Conservation (phyloP, 1,140 invertebrate genomes). For the Trichogramma pretiosum region DNA sequence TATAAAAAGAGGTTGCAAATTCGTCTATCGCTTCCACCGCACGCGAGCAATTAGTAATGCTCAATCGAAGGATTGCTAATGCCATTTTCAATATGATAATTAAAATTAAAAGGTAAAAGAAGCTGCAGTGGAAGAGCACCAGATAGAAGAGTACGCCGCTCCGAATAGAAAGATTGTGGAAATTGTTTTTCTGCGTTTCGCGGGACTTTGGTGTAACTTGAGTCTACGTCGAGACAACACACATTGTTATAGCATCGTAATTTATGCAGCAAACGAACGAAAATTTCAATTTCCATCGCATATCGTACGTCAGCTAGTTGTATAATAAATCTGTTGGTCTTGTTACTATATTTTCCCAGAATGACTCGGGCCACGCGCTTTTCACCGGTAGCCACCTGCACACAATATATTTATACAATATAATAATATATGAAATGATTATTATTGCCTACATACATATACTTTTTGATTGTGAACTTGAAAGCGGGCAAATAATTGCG, state of each 20-base stretch:
- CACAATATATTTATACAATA: no score
- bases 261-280: no score
- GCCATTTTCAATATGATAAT: not conserved
- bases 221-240: slow-evolving; percentile 23
- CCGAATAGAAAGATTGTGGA: slow-evolving; percentile 36
- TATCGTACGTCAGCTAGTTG: slow-evolving; percentile 18
- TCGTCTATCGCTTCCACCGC: slow-evolving; percentile 9
- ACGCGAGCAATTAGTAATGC: slow-evolving; percentile 1
- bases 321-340: slow-evolving; percentile 18
- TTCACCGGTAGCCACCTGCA: no score
- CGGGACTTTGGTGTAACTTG: slow-evolving; percentile 22
- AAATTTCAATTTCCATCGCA: slow-evolving; percentile 23
- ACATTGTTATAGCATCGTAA: slow-evolving; percentile 33
- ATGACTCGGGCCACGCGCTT: not conserved
- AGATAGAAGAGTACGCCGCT: slow-evolving; percentile 30
- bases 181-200: slow-evolving; percentile 41
- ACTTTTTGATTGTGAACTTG: no score
- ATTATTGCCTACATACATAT: no score
- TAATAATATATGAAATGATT: no score
- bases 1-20: slow-evolving; percentile 9
- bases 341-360: slow-evolving; percentile 12
- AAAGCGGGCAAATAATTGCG: no score
- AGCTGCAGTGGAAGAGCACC: slow-evolving; percentile 20
- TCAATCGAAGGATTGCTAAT: no score
- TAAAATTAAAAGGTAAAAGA: slow-evolving; percentile 1